Evolutionary conservation across 1,140 invertebrate genomes (phyloP).

Genomic region (Apis laboriosa): DNA sequence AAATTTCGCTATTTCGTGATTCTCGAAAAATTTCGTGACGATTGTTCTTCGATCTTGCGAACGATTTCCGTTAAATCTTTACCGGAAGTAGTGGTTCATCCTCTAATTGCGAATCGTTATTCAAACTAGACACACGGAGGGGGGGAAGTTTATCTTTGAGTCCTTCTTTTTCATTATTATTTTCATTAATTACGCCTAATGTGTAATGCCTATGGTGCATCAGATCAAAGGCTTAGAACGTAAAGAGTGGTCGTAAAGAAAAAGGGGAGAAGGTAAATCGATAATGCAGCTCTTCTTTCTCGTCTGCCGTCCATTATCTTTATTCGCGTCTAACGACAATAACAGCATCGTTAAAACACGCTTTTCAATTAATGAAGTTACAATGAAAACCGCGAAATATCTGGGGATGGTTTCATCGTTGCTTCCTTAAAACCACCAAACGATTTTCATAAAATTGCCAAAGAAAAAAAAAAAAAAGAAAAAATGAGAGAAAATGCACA

Average conservation of each 20-base stretch:
- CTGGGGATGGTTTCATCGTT: neutral
- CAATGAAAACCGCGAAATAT: neutral
- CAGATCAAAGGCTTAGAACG: constrained; percentile 17
- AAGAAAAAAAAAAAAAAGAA: neutral
- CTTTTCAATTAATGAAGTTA: constrained; percentile 29
- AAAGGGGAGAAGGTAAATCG: constrained; percentile 32
- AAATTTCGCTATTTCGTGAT: neutral
- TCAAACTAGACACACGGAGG: neutral
- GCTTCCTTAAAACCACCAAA: neutral
- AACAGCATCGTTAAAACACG: constrained; percentile 32
- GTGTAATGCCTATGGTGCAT: neutral
- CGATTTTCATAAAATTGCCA: neutral
- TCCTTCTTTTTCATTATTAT: neutral
- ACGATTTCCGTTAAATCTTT: neutral
- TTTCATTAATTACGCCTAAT: constrained; percentile 19
- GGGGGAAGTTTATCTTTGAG: neutral
- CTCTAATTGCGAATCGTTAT: constrained; percentile 16
- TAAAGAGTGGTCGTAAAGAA: constrained; percentile 11
- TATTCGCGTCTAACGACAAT: neutral
- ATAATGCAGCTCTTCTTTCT: constrained; percentile 16
- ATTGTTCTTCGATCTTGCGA: neutral
- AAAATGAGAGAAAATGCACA: too few species aligned
- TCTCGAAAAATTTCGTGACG: neutral
- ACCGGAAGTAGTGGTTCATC: neutral
- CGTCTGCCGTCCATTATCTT: constrained; percentile 4